Evolutionary conservation across 2,113 vertebrate species (phyloP), one percentile per base, ranked within the genome.

Genomic region (Nymphicus hollandicus): DNA sequence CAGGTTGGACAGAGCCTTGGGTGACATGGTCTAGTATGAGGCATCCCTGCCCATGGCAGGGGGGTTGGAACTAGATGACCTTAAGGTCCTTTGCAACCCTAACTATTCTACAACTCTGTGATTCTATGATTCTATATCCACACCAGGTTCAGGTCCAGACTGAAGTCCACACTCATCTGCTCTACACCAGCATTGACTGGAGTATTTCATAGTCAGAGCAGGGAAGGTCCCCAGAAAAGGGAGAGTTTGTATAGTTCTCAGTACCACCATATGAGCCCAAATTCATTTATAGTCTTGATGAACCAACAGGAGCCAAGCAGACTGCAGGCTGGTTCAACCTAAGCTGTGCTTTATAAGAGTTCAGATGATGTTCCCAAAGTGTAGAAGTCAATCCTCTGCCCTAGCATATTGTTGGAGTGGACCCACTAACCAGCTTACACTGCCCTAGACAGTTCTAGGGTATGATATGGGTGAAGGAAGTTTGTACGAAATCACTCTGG

Each of bases 401-500:
- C 1, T 58, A 3, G 56, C 41, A 5, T 15, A 8, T 11, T 74
- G 29, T 19, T 84, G 11, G 18, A 87, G 22, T n/a, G 28, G 33
- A 7, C 8, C 5, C 5, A 6, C 60, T 35, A 58, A 35, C 13
- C 33, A 58, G 3, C 10, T 89, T 55, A 47, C 3, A 7, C 3
- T 9, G 2, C 41, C 5, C 23, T 20, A 55, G 23, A 35, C 9
- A 41, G 35, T 71, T 81, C 7, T 17, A 35, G 6, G 5, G 3
- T 20, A 46, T 55, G 10, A n/a, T 4, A 44, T 0, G 2, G 0
- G 13, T 37, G 13, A 85, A 74, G 20, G 11, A 85, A 46, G 6
- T 71, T 58, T 61, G 20, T 11, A 63, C 6, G n/a, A 0, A 0
- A 44, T 35, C 23, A 17, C 6, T 8, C 3, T 24, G 10, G 3